Base-by-base conservation (phyloP, 2,797 vertebrate genomes). In the Neosilurus mollespiculum region DNA sequence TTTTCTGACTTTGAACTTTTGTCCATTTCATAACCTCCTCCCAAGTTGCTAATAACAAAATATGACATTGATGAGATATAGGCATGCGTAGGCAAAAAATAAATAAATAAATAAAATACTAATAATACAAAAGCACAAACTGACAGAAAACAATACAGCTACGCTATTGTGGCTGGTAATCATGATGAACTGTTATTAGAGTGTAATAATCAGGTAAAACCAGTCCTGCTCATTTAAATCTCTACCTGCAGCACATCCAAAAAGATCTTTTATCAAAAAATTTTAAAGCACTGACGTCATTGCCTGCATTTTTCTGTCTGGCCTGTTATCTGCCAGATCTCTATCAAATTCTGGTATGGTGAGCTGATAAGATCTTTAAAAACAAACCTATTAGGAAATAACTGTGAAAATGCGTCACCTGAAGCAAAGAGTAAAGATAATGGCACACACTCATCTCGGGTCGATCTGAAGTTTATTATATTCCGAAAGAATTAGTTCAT, bases 291-390 rank as follows among this genome's bases (percentile, higher is more conserved):
- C 54, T 34, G 10, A 24, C 70, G 4, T 72, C 4, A 0, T 1
- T 26, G 70, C 22, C 51, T 20, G 58, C 22, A 22, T 61, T 54
- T 54, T 53, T 72, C 51, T 3, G 51, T 26, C 73, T 0, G 34
- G 7, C 20, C 58, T 15, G 20, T n/a, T 16, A 43, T 24, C 14
- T 59, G 61, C 10, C 53, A 14, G 61, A 61, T 20, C 11, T 24
- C 34, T n/a, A 22, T n/a, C 10, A 9, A 77, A 61, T 20, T 78
- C 43, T 11, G 20, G 77, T 65, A 51, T 20, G 8, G 37, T 12
- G 8, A 14, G 43, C 76, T 78, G 61, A 65, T 78, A 65, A 51
- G 14, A 78, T 78, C 58, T 62, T 62, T 26, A 16, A 16, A 78
- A 62, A 64, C 37, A 78, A 51, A 11, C 43, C 15, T 53, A 64